phyloP scores from a whole-genome alignment of 2,797 vertebrate genomes.

The Pempheris klunzingeri region DNA sequence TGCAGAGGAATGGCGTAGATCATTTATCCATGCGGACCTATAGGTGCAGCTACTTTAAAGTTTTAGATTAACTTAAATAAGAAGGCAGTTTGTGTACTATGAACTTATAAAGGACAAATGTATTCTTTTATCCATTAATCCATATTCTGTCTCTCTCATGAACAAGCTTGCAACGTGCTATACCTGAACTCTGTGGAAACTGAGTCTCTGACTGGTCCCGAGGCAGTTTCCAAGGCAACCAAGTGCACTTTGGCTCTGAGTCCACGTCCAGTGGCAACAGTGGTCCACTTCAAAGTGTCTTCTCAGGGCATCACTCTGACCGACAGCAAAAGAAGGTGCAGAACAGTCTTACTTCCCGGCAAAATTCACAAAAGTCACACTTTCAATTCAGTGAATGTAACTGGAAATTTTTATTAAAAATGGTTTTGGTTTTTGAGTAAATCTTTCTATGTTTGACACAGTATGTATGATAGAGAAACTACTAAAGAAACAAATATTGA shows the following conservation, averaged over 20 bases:
- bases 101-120: too few species aligned
- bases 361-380: not conserved
- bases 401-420: not conserved
- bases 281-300: slow-evolving; percentile 95
- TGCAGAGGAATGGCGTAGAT: too few species aligned
- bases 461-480: not conserved
- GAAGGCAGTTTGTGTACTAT: too few species aligned
- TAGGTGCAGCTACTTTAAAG: too few species aligned
- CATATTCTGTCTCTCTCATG: slow-evolving; percentile 28
- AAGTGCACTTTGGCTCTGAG: slow-evolving; percentile 87
- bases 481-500: slow-evolving; percentile 1
- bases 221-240: slow-evolving; percentile 91
- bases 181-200: slow-evolving; percentile 95
- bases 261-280: slow-evolving; percentile 84
- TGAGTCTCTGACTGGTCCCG: slow-evolving; percentile 92
- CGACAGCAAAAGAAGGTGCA: slow-evolving; percentile 92
- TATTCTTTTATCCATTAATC: too few species aligned
- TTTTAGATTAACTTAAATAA: too few species aligned
- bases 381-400: not conserved
- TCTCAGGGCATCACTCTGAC: slow-evolving; percentile 93
- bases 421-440: not conserved
- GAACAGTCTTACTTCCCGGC: not conserved
- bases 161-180: slow-evolving; percentile 92
- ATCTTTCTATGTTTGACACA: not conserved
- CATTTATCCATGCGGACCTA: too few species aligned